Conservation (phyloP, 1,140 invertebrate species). For the Eumeta japonica region DNA sequence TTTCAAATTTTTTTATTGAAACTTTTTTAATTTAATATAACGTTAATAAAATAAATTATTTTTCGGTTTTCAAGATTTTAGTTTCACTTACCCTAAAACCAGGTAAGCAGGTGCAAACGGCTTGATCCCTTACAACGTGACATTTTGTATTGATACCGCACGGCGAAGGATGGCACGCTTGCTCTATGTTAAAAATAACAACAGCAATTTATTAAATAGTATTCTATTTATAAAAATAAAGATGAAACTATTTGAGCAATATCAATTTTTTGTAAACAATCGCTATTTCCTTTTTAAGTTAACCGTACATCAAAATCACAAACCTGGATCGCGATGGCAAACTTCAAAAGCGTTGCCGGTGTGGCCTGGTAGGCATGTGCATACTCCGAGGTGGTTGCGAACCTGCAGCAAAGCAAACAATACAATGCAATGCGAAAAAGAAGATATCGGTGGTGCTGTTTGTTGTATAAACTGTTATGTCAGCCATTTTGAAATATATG, state of each 20-base stretch:
- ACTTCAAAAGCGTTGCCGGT: slow-evolving; percentile 75
- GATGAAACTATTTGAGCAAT: too few species aligned
- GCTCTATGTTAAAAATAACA: slow-evolving; percentile 58
- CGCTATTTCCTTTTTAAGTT: too few species aligned
- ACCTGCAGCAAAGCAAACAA: slow-evolving; percentile 54
- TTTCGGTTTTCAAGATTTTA: neutral
- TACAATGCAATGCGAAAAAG: too few species aligned
- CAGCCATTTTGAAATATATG: too few species aligned
- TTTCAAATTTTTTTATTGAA: slow-evolving; percentile 4
- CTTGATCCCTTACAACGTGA: slow-evolving; percentile 70
- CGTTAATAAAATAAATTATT: neutral
- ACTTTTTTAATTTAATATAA: neutral
- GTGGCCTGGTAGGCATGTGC: slow-evolving; percentile 78
- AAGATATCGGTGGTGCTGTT: too few species aligned
- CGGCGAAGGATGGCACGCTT: slow-evolving; percentile 75
- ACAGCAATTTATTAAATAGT: too few species aligned
- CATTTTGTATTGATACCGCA: slow-evolving; percentile 80
- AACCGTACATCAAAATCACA: too few species aligned
- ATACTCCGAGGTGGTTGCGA: slow-evolving; percentile 78
- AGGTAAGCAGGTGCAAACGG: slow-evolving; percentile 73
- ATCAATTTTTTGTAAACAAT: too few species aligned
- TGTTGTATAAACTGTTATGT: too few species aligned
- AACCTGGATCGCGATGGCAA: slow-evolving; percentile 66
- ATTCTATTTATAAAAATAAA: too few species aligned
- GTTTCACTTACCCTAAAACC: slow-evolving; percentile 58